phyloP scores from a whole-genome alignment of 2,888 invertebrate species.

The Drosophila nr. fundita region DNA sequence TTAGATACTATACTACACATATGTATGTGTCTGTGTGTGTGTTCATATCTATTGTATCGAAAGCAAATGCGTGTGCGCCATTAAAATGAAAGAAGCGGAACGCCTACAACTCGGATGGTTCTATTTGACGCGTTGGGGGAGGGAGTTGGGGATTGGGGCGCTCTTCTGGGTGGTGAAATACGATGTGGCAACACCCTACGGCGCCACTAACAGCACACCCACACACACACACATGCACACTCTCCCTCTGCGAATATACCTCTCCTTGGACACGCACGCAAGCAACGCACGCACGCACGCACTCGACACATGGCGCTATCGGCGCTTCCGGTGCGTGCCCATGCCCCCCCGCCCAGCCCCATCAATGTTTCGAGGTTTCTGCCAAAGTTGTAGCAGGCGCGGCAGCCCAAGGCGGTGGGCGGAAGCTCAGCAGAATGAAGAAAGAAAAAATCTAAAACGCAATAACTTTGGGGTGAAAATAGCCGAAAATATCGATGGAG shows the following conservation, averaged over 20 bases:
- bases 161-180: conserved; percentile 73
- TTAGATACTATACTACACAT: conserved; percentile 10
- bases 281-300: conserved; percentile 64
- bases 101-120: conserved; percentile 67
- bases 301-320: conserved; percentile 80
- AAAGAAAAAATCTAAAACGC: conserved; percentile 69
- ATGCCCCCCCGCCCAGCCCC: conserved; percentile 17
- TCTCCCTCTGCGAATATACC: conserved; percentile 36
- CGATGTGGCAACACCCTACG: conserved; percentile 81
- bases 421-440: conserved; percentile 34
- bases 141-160: conserved; percentile 19
- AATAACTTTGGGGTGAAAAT: conserved; percentile 81
- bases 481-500: conserved; percentile 80
- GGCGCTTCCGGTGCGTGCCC: conserved; percentile 80
- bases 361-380: conserved; percentile 26
- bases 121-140: neutral
- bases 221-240: conserved; percentile 28
- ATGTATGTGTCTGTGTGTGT: conserved; percentile 7
- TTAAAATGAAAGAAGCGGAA: conserved; percentile 79
- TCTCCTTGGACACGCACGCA: conserved; percentile 63
- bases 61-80: conserved; percentile 78
- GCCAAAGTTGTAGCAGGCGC: conserved; percentile 51
- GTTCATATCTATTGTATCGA: conserved; percentile 71
- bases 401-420: conserved; percentile 57
- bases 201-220: conserved; percentile 59